Evolutionary conservation across 2,888 invertebrate genomes (phyloP), one percentile per base, ranked within the genome.

Genomic region (Macrophya annulata): DNA sequence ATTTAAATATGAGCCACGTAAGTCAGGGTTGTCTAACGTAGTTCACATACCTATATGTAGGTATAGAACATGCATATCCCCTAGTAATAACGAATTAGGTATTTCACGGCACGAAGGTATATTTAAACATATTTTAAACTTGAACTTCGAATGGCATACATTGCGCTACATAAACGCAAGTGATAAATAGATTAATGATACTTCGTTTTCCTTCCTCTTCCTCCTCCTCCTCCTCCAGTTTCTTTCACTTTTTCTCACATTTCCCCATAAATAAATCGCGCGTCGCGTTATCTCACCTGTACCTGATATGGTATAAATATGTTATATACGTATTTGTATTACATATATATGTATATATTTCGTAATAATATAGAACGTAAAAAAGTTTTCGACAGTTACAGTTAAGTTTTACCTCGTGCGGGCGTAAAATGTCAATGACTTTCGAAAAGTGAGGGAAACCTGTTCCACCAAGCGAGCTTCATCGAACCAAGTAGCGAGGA

Each of bases 391-490:
- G 45, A 74, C 74, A 77, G 77, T 51, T 77, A 77, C 77, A 51
- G 48, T 77, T 31, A 51, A 55, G 77, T 77, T 25, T 68, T 68
- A 65, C 83, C 83, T 37, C 68, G 25, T 17, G 68, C 68, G 68
- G n/a, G 31, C 48, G 71, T 48, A 81, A 81, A 81, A 71, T 83
- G 83, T 83, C 65, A 83, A 68, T 83, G 83, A 83, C 83, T 68
- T 71, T 83, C 51, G 68, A 83, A 83, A 83, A 48, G 40, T 81
- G 68, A 31, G 71, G 59, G 15, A 83, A 83, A 83, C 83, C 83
- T 83, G 83, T 83, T 83, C 55, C 31, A 43, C 25, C 83, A 21
- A 81, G n/a, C 12, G 37, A 51, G 25, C 25, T 25, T 51, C 21
- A 55, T 9, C 77, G 77, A 76, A 40, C 25, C 74, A 43, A 71